Conservation (phyloP, 2,797 vertebrate species). For the Micromesistius poutassou region DNA sequence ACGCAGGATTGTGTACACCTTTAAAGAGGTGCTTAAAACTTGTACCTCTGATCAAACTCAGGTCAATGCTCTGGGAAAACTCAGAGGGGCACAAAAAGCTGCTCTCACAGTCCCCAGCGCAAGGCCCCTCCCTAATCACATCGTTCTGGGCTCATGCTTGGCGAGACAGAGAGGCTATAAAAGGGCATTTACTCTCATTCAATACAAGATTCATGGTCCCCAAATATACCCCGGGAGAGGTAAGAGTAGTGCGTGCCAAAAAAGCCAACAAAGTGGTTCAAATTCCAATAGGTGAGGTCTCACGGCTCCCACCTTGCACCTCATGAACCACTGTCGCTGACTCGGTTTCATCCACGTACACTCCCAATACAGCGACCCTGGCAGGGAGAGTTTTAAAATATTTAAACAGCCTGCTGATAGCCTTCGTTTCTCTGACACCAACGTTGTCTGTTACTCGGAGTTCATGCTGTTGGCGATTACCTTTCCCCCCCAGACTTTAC, state of each 20-base stretch:
- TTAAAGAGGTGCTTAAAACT: too few species aligned
- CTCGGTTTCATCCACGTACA: background rate
- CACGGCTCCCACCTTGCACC: background rate
- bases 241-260: background rate
- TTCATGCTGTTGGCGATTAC: conserved; percentile 15
- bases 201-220: background rate
- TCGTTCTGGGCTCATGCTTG: background rate
- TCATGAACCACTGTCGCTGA: too few species aligned
- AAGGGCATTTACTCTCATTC: background rate
- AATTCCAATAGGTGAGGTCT: background rate
- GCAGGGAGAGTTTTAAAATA: conserved; percentile 23
- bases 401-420: conserved; percentile 21
- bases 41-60: too few species aligned
- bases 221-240: background rate
- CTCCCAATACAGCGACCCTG: conserved; percentile 2
- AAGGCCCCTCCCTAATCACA: background rate
- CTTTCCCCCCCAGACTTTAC: background rate
- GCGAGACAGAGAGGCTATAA: background rate
- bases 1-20: too few species aligned
- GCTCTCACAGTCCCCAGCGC: too few species aligned
- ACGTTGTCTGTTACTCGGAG: conserved; percentile 14
- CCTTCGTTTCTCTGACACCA: conserved; percentile 10
- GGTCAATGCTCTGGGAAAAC: too few species aligned
- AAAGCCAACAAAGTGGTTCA: background rate
- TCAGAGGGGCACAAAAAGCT: too few species aligned